A percentile compares a stretch with the other conserved stretches of the same genome.
These are phyloP conservation scores for Procambarus clarkii DNA, from an alignment of 1,140 invertebrate species.

Conservation along the genomic window DNA sequence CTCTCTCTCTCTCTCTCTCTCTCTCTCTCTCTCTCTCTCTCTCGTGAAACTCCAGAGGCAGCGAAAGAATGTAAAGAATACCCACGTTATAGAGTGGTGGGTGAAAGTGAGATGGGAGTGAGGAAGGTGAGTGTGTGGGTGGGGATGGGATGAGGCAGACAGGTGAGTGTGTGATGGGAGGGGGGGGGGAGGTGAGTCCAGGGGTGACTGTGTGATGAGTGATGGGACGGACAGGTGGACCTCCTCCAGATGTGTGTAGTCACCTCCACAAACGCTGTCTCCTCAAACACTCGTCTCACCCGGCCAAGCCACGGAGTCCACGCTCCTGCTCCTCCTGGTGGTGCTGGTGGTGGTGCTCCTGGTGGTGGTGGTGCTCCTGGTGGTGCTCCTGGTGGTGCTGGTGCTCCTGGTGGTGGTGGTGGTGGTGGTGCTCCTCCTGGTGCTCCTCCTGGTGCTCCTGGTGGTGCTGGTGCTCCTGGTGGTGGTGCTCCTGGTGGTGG, in stretches of 20 bases:
- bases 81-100: too few relatives aligned
- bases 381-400: not conserved
- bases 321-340: not conserved
- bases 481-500: not conserved
- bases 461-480: not conserved
- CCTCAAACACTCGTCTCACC: slow-evolving; percentile 38
- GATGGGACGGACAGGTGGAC: slow-evolving; percentile 50
- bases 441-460: not conserved
- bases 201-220: slow-evolving; percentile 43
- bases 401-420: not conserved
- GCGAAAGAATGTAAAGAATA: too few relatives aligned
- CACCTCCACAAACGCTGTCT: slow-evolving; percentile 47
- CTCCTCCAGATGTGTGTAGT: slow-evolving; percentile 50
- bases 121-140: not conserved
- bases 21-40: too few relatives aligned
- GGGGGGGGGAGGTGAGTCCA: not conserved
- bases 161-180: not conserved
- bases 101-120: not conserved
- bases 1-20: too few relatives aligned
- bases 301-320: not conserved
- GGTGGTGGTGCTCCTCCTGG: not conserved
- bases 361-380: not conserved
- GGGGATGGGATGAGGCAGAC: too few relatives aligned
- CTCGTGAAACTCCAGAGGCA: too few relatives aligned
- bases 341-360: not conserved